Base-by-base conservation (phyloP, 2,797 vertebrate genomes). In the Chelmon rostratus region DNA sequence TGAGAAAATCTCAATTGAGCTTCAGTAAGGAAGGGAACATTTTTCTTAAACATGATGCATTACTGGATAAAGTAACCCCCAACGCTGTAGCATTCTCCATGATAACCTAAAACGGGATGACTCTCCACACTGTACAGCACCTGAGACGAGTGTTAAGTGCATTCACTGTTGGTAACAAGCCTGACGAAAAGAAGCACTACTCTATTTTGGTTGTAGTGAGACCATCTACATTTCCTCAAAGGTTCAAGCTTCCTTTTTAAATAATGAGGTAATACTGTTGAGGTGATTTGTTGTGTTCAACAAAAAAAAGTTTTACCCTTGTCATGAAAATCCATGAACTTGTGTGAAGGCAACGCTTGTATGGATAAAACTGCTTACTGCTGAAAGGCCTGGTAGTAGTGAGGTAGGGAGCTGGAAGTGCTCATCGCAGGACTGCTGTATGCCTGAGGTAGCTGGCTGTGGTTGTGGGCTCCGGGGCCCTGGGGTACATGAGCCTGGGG, bases 361-460 rank as follows among this genome's bases (percentile, higher is more conserved):
- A 23, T 59, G 75, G 59, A 72, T 19, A 70, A 70, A 85, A 78
- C 49, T 76, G 84, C 79, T 90, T 86, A 95, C 87, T 96, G 94
- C 78, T 98, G 98, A 94, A 99, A 99, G 9, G 98, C 97, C 95
- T 99, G 98, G 93, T 99, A 98, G 92, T 99, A 99, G 88, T 98
- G 97, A 92, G 98, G 98, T 97, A 99, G 96, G 46, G 97, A 85
- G 91, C 89, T 97, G 84, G 97, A 97, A 84, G 96, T 96, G 91
- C 96, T 97, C 95, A 97, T 93, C 93, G 96, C 94, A 84, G 97
- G 95, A 86, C 96, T 96, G 83, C 96, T 96, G 94, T 97, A 98
- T 40, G 97, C 95, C 25, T 97, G 97, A 95, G 98, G 96, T 95
- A 98, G 91, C 96, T 96, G 95, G 89, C 93, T 95, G 82, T 93